Conservation (phyloP, 2,113 vertebrate species). For the Gavia stellata region DNA sequence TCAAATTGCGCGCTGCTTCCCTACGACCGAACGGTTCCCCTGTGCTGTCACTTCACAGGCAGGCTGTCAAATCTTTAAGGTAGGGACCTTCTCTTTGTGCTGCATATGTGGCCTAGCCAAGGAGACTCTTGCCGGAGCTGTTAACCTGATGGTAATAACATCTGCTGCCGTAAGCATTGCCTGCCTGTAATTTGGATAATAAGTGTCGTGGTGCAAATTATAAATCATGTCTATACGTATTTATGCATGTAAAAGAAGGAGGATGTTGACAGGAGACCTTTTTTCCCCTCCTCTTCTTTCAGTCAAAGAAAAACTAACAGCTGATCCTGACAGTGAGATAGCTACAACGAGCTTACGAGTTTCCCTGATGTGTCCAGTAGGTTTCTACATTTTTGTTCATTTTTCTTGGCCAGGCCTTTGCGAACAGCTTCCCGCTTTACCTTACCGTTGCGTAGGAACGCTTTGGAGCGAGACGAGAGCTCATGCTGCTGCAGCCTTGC, state of each 20-base stretch:
- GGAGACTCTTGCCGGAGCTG: neutral
- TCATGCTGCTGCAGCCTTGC: neutral
- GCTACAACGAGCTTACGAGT: conserved; percentile 92
- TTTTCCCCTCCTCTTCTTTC: neutral
- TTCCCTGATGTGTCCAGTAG: conserved; percentile 93
- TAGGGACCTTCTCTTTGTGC: neutral
- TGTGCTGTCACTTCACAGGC: rapidly evolving
- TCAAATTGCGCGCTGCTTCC: rapidly evolving
- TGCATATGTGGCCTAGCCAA: rapidly evolving
- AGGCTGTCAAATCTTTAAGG: too few relatives aligned
- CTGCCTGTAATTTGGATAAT: neutral
- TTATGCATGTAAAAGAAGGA: neutral
- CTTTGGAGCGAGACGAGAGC: neutral
- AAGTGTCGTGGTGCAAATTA: neutral
- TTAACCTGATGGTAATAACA: too few relatives aligned
- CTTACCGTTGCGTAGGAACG: neutral
- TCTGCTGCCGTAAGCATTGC: neutral
- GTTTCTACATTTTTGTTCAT: neutral
- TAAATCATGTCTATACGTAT: rapidly evolving
- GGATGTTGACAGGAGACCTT: neutral
- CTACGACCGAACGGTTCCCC: neutral
- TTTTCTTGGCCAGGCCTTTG: neutral
- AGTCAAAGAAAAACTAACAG: conserved; percentile 96
- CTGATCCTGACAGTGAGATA: conserved; percentile 93
- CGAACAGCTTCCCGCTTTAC: neutral